These are phyloP conservation scores for Eira barbara DNA, from an alignment of 2,113 vertebrate species.

Conservation along the genomic window DNA sequence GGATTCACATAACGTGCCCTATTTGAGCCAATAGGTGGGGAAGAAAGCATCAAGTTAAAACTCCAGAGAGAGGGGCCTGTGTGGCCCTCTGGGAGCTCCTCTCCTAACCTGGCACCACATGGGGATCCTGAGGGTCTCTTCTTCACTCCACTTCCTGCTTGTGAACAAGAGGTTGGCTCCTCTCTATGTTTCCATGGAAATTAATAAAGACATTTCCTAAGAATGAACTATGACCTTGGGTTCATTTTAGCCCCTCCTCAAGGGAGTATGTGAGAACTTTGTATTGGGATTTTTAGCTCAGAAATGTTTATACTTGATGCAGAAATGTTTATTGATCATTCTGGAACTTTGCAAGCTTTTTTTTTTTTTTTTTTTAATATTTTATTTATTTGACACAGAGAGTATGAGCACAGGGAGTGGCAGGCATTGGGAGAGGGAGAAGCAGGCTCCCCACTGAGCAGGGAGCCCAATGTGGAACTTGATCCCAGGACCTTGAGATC, in stretches of 20 bases:
- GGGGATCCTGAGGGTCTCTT: neutral
- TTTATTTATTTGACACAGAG: too few relatives aligned
- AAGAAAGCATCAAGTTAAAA: neutral
- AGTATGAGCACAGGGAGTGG: too few relatives aligned
- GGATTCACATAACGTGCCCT: neutral
- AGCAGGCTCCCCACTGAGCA: too few relatives aligned
- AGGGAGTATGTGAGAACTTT: neutral
- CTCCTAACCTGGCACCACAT: neutral
- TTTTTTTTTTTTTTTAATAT: too few relatives aligned
- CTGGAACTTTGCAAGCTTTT: neutral
- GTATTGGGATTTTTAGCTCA: neutral
- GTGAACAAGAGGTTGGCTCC: neutral
- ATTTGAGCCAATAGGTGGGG: neutral
- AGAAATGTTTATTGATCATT: neutral
- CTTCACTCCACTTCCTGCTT: neutral
- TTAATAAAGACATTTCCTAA: neutral
- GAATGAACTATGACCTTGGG: neutral
- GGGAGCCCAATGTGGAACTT: too few relatives aligned
- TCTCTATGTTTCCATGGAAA: neutral
- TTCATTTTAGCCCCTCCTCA: neutral
- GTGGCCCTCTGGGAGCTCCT: neutral
- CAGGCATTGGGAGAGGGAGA: too few relatives aligned
- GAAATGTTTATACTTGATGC: neutral
- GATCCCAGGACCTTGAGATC: too few relatives aligned
- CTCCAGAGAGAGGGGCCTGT: accelerated